Percentiles rank a stretch among this genome's conserved stretches.
These are phyloP conservation scores for Alauda arvensis DNA, from an alignment of 2,797 vertebrate genomes.

Conservation along the genomic window DNA sequence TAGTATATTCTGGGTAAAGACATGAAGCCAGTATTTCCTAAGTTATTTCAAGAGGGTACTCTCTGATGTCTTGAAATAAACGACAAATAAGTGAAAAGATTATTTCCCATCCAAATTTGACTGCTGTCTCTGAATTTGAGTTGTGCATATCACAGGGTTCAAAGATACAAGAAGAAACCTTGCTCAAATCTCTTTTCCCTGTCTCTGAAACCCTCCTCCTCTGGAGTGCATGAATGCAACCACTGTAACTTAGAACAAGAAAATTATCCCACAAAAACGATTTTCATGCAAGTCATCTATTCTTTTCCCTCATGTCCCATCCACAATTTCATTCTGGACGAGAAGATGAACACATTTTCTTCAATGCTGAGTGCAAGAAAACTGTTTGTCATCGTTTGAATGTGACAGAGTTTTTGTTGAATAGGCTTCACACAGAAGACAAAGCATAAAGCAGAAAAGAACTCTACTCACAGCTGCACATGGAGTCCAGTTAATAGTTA, in stretches of 20 bases:
- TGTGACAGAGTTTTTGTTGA: not conserved
- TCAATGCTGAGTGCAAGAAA: not conserved
- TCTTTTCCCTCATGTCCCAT: not conserved
- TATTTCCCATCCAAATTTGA: not conserved
- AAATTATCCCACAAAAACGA: not conserved
- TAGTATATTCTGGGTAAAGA: not conserved
- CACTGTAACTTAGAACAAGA: not conserved
- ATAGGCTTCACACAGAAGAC: not conserved
- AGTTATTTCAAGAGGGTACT: not conserved
- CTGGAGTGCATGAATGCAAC: fast-evolving
- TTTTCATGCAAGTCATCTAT: not conserved
- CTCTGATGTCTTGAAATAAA: not conserved
- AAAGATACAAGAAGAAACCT: not conserved
- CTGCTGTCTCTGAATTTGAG: not conserved
- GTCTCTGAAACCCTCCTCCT: not conserved
- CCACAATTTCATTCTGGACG: not conserved
- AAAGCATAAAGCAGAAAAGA: not conserved
- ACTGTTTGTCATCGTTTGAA: not conserved
- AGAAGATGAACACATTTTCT: not conserved
- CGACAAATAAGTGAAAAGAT: not conserved
- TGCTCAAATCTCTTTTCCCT: not conserved
- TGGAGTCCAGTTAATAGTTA: not conserved
- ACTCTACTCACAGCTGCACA: not conserved
- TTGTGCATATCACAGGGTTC: not conserved
- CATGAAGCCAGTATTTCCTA: not conserved